These are phyloP conservation scores for Neoseiulus cucumeris DNA, from an alignment of 1,140 invertebrate species.

Conservation along the genomic window DNA sequence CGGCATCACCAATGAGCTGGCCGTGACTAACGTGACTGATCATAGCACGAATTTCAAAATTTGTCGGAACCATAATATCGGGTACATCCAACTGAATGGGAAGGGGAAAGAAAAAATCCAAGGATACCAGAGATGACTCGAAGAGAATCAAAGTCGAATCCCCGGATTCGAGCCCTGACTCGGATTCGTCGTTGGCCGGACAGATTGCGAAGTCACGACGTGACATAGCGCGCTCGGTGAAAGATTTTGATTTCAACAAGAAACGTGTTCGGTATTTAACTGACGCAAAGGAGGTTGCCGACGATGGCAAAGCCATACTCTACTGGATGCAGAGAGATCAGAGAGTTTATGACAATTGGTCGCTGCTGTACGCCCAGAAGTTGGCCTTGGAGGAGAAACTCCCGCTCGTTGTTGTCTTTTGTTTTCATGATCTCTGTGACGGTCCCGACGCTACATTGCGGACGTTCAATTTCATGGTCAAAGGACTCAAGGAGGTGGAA, in stretches of 20 bases:
- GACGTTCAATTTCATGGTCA: slow-evolving; percentile 54
- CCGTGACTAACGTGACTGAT: too few species aligned
- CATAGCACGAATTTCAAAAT: too few species aligned
- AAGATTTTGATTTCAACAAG: slow-evolving; percentile 55
- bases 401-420: slow-evolving; percentile 64
- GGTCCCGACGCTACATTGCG: slow-evolving; percentile 63
- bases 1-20: too few species aligned
- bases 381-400: slow-evolving; percentile 56
- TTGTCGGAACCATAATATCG: too few species aligned
- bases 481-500: slow-evolving; percentile 53
- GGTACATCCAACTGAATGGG: too few species aligned
- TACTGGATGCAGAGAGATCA: slow-evolving; percentile 80
- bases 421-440: slow-evolving; percentile 52
- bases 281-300: slow-evolving; percentile 39
- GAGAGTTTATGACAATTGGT: slow-evolving; percentile 78
- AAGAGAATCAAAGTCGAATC: too few species aligned
- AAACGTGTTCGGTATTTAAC: slow-evolving; percentile 49
- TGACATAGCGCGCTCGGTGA: too few species aligned
- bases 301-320: slow-evolving; percentile 42
- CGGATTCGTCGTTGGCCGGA: too few species aligned
- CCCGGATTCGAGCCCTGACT: too few species aligned
- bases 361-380: slow-evolving; percentile 62
- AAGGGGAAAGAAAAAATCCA: too few species aligned
- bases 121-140: too few species aligned
- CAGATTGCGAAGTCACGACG: too few species aligned